Percentiles rank a stretch among this genome's conserved stretches.
Conservation (phyloP, 2,113 vertebrate species). For the Cercopithecus mona region DNA sequence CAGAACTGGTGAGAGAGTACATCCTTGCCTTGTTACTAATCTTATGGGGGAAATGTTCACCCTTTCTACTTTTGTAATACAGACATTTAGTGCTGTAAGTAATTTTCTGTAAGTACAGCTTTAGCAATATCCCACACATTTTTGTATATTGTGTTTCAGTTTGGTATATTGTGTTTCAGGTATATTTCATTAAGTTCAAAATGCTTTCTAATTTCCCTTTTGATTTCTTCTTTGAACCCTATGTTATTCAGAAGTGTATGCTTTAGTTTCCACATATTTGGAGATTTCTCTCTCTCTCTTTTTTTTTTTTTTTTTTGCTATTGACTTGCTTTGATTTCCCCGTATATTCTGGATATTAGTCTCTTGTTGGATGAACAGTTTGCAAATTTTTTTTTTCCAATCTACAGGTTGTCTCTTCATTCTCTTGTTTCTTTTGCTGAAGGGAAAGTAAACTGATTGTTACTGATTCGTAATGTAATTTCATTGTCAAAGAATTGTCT, state of each 20-base stretch:
- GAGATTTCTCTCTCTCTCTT: not conserved
- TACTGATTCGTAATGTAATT: not conserved
- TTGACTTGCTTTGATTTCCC: too few relatives aligned
- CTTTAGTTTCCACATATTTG: not conserved
- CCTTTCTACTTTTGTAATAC: not conserved
- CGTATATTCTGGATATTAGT: too few relatives aligned
- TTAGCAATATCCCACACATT: not conserved
- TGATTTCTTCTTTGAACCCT: not conserved
- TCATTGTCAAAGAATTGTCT: not conserved
- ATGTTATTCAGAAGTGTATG: not conserved
- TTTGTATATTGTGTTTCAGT: not conserved
- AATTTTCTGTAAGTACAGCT: not conserved
- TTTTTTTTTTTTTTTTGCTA: too few relatives aligned
- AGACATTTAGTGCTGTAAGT: not conserved
- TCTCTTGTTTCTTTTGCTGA: too few relatives aligned
- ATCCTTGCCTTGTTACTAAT: not conserved
- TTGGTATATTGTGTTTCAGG: not conserved
- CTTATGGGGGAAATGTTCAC: not conserved
- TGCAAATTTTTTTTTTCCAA: too few relatives aligned
- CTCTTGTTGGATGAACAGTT: too few relatives aligned
- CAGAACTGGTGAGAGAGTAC: not conserved
- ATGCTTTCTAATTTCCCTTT: not conserved
- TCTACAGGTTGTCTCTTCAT: too few relatives aligned
- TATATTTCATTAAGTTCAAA: not conserved
- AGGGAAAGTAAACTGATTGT: not conserved